Evolutionary conservation across 1,140 invertebrate genomes (phyloP).

Genomic region (Sesamia nonagrioides): DNA sequence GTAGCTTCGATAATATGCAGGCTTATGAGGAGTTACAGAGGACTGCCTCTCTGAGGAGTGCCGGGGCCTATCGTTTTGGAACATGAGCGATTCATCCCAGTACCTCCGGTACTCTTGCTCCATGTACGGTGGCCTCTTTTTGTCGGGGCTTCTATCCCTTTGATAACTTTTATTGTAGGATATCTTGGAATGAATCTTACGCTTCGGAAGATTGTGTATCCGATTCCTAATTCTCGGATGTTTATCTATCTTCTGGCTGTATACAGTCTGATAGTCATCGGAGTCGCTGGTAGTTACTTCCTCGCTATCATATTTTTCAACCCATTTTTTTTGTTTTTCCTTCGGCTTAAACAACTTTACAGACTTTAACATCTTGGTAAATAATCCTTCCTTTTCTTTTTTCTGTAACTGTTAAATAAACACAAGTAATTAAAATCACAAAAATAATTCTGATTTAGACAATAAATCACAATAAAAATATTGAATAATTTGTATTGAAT

Average conservation of each 20-base stretch:
- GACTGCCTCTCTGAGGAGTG: conserved; percentile 56
- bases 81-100: conserved; percentile 71
- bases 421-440: neutral
- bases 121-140: conserved; percentile 62
- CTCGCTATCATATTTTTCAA: conserved; percentile 50
- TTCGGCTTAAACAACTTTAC: conserved; percentile 62
- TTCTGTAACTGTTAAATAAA: conserved; percentile 59
- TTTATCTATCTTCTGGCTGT: conserved; percentile 64
- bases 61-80: conserved; percentile 53
- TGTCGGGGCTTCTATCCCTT: conserved; percentile 49
- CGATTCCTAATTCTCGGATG: conserved; percentile 22
- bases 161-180: conserved; percentile 35
- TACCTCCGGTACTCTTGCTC: conserved; percentile 75
- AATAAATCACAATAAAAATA: too few species aligned
- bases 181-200: conserved; percentile 55
- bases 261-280: conserved; percentile 73
- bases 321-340: conserved; percentile 56
- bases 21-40: neutral
- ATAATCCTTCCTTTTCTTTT: conserved; percentile 63
- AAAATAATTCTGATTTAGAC: neutral
- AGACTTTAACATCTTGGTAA: conserved; percentile 70
- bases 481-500: too few species aligned
- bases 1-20: conserved; percentile 60
- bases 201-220: conserved; percentile 32
- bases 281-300: conserved; percentile 65